A percentile compares a stretch with the other conserved stretches of the same genome.
phyloP scores from a whole-genome alignment of 1,140 invertebrate genomes.

The Aphaenogaster ashmeadi region DNA sequence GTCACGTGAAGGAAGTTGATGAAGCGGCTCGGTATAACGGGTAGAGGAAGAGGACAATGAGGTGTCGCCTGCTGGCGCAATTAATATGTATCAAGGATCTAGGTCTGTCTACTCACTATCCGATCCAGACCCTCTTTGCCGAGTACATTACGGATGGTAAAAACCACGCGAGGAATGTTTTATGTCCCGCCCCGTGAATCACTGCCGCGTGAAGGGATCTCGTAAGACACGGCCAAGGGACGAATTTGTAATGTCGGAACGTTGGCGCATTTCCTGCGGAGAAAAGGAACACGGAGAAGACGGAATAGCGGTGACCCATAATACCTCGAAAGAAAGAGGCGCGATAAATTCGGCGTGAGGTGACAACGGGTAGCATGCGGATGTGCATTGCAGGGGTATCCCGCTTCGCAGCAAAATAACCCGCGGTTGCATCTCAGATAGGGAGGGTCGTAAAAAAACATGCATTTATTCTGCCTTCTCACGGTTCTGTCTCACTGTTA shows the following conservation, averaged over 20 bases:
- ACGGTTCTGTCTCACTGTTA: slow-evolving; percentile 20
- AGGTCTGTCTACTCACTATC: slow-evolving; percentile 43
- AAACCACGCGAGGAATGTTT: slow-evolving; percentile 40
- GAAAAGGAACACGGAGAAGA: background rate
- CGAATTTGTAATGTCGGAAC: slow-evolving; percentile 54
- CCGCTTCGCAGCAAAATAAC: slow-evolving; percentile 59
- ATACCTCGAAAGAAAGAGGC: slow-evolving; percentile 36
- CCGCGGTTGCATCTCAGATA: slow-evolving; percentile 45
- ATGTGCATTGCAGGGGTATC: slow-evolving; percentile 25
- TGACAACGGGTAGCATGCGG: slow-evolving; percentile 20
- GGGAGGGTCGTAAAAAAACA: slow-evolving; percentile 59
- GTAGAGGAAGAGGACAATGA: slow-evolving; percentile 30
- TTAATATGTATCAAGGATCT: slow-evolving; percentile 64
- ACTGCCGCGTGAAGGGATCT: slow-evolving; percentile 4
- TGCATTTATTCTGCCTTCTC: slow-evolving; percentile 31
- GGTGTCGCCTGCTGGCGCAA: slow-evolving; percentile 22
- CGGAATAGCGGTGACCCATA: slow-evolving; percentile 24
- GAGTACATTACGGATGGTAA: slow-evolving; percentile 38
- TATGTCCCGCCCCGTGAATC: slow-evolving; percentile 26
- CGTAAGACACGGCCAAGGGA: slow-evolving; percentile 25
- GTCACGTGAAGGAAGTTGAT: slow-evolving; percentile 39
- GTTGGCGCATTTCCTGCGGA: slow-evolving; percentile 9
- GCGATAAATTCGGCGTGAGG: slow-evolving; percentile 47
- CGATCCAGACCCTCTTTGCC: slow-evolving; percentile 24
- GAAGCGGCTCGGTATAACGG: background rate